A percentile compares a stretch with the other conserved stretches of the same genome.
Evolutionary conservation across 2,888 invertebrate species (phyloP).

Genomic region (Ophion slaviceki): DNA sequence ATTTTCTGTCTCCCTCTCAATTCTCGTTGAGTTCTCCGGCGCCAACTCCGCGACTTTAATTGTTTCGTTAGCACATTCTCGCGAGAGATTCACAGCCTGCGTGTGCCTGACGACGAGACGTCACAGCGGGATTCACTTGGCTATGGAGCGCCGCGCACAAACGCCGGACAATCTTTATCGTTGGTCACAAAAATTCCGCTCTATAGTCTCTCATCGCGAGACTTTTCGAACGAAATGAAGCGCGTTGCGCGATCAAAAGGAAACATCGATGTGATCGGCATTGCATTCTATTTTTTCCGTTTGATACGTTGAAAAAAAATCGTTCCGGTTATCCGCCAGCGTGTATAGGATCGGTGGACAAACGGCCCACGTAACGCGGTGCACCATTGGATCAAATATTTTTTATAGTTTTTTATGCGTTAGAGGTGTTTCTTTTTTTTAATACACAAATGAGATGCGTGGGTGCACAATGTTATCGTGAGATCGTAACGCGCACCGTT

Average conservation of each 20-base stretch:
- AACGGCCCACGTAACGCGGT: no score
- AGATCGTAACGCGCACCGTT: conserved; percentile 35
- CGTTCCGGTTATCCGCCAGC: neutral
- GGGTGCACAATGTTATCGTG: conserved; percentile 33
- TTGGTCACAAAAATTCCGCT: conserved; percentile 12
- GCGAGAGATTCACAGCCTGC: conserved; percentile 70
- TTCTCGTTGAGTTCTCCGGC: conserved; percentile 56
- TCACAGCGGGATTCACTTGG: conserved; percentile 67
- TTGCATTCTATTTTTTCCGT: no score
- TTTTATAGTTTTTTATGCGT: neutral
- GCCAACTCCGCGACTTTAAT: conserved; percentile 63
- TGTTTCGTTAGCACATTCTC: conserved; percentile 65
- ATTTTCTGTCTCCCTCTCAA: conserved; percentile 62
- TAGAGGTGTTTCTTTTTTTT: neutral
- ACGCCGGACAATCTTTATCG: conserved; percentile 22
- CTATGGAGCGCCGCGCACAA: conserved; percentile 37
- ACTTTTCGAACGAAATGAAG: neutral
- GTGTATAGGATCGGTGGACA: no score
- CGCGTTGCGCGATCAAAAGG: no score
- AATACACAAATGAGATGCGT: conserved; percentile 4
- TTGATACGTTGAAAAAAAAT: no score
- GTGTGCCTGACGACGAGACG: conserved; percentile 7
- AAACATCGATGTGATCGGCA: no score
- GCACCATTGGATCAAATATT: neutral
- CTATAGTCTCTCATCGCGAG: conserved; percentile 3